Evolutionary conservation across 2,113 vertebrate species (phyloP).

Genomic region (Ceyx cyanopectus): DNA sequence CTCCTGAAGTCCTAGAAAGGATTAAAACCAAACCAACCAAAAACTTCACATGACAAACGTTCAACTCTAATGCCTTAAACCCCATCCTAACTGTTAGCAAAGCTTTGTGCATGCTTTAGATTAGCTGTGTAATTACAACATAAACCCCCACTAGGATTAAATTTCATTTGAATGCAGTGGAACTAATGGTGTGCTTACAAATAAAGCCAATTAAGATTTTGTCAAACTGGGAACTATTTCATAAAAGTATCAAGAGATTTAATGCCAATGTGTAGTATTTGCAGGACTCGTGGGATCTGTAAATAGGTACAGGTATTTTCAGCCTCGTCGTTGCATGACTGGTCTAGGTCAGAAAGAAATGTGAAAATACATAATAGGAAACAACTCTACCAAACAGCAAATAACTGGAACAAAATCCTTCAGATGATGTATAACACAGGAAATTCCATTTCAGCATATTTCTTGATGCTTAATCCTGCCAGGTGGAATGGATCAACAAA

Average conservation of each 20-base stretch:
- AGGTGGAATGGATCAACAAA: constrained; percentile 63
- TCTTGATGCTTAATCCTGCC: constrained; percentile 57
- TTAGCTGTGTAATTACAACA: constrained; percentile 5
- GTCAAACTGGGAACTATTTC: not conserved
- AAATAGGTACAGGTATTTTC: not conserved
- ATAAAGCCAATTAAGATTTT: constrained; percentile 31
- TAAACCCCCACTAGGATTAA: not conserved
- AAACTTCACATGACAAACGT: not conserved
- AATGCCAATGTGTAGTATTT: not conserved
- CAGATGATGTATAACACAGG: constrained; percentile 48
- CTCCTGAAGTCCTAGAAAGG: not conserved
- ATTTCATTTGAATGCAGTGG: constrained; percentile 7
- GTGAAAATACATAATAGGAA: not conserved
- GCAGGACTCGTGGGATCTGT: not conserved
- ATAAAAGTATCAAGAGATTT: constrained; percentile 1
- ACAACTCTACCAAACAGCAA: constrained; percentile 15
- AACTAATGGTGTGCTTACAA: constrained; percentile 6
- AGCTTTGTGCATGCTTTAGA: not conserved
- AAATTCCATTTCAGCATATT: constrained; percentile 57
- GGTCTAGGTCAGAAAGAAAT: not conserved
- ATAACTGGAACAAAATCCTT: constrained; percentile 25
- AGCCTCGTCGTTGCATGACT: not conserved
- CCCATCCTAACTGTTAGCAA: not conserved
- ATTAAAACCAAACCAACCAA: not conserved
- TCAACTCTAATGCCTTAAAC: not conserved